phyloP scores from a whole-genome alignment of 2,797 vertebrate genomes.

The Gadopsis bispinosus region DNA sequence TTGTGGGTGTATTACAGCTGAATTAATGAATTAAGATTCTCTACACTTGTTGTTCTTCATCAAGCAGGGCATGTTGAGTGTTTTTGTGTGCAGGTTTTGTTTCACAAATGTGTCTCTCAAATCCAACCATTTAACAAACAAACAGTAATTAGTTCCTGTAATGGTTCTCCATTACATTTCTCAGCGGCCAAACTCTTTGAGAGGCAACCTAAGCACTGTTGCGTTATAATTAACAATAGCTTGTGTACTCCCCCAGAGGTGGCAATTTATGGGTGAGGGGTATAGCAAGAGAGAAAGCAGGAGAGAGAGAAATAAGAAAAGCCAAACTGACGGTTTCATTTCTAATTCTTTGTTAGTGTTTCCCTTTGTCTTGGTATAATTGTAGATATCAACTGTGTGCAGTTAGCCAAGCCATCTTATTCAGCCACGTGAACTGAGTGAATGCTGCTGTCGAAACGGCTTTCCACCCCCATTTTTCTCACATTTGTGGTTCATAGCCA shows the following conservation, averaged over 20 bases:
- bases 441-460: conserved; percentile 27
- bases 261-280: conserved; percentile 53
- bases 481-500: conserved; percentile 26
- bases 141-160: conserved; percentile 81
- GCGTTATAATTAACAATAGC: conserved; percentile 74
- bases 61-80: conserved; percentile 50
- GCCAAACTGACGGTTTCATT: conserved; percentile 32
- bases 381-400: conserved; percentile 8
- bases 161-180: conserved; percentile 78
- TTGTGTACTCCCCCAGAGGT: conserved; percentile 66
- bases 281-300: conserved; percentile 20
- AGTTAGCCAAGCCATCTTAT: conserved; percentile 2
- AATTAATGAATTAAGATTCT: conserved; percentile 59
- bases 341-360: not conserved
- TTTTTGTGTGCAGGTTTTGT: conserved; percentile 46
- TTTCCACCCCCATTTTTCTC: conserved; percentile 29
- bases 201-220: conserved; percentile 66
- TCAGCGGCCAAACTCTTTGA: conserved; percentile 73
- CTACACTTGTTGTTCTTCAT: conserved; percentile 60
- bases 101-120: conserved; percentile 63
- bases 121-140: conserved; percentile 77
- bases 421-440: conserved; percentile 7
- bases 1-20: conserved; percentile 38
- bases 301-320: not conserved
- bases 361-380: not conserved